Base-by-base conservation (phyloP, 92 coral and sea anemone species). In the Epizoanthus scotinus region DNA sequence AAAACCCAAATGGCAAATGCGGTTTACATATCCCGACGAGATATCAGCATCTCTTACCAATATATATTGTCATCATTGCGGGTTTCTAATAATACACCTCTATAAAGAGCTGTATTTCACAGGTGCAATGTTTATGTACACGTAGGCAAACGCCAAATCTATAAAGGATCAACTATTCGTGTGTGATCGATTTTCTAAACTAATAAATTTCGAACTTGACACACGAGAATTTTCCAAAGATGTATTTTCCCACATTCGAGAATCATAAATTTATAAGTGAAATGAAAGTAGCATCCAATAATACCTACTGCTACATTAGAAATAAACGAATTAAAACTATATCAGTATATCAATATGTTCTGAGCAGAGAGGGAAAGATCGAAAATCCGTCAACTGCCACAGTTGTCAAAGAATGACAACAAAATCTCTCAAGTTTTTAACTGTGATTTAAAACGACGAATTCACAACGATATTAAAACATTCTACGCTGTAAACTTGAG, bases 41-140 rank as follows among this genome's bases (percentile, higher is more conserved):
- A 44, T 63, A 61, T 29, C 70, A 47, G 44, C 3, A 8, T 64
- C 36, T 64, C 14, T 19, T 22, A 3, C 24, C 65, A 10, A 64
- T 6, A 40, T 64, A 29, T 64, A 28, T 64, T 64, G 28, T 27
- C 31, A 40, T 29, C 29, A 19, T 64, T 17, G 70, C 3, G 70
- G 70, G 70, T 64, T 64, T 64, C 70, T 64, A 64, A 64, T 64
- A 29, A 64, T 64, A 64, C 44, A 29, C 70, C 70, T 64, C 36
- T 18, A 64, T 15, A 17, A 29, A 27, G 42, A 64, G 47, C 70
- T 38, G 36, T 40, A 29, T 64, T 64, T 64, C 68, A 75, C 81
- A 75, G 81, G 81, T 75, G 68, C 81, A 58, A 75, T 75, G 61
- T 58, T 42, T 59, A 59, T 59, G 81, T 75, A 75, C 81, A 75